These are phyloP conservation scores for Lasioglossum malachurum DNA, from an alignment of 2,888 invertebrate genomes.

Conservation along the genomic window DNA sequence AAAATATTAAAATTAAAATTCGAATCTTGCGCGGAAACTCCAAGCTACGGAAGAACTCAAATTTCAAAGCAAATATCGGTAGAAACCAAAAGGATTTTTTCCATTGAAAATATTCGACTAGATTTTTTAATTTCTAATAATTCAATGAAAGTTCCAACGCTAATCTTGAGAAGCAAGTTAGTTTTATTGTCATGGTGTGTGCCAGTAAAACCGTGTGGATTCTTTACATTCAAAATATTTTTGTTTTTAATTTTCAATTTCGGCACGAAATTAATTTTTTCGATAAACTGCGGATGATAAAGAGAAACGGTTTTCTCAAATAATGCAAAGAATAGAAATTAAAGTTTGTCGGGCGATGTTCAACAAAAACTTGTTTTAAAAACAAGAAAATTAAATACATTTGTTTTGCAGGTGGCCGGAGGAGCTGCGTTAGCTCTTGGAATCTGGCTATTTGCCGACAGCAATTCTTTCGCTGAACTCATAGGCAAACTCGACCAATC, in stretches of 20 bases:
- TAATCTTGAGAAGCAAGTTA: neutral
- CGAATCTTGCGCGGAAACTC: neutral
- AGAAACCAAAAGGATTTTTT: neutral
- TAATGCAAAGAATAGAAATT: neutral
- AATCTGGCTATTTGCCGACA: constrained; percentile 90
- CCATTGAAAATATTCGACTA: neutral
- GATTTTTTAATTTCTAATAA: neutral
- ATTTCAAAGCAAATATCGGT: neutral
- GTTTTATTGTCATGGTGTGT: neutral
- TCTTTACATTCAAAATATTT: too few species aligned
- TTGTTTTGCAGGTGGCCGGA: constrained; percentile 87
- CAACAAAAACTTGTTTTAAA: neutral
- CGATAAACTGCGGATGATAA: too few species aligned
- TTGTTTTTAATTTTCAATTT: neutral
- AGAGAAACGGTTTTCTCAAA: neutral
- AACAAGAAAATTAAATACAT: neutral
- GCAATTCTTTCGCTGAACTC: constrained; percentile 87
- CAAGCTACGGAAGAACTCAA: neutral
- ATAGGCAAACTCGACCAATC: constrained; percentile 76
- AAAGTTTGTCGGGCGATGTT: neutral
- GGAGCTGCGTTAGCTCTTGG: constrained; percentile 88
- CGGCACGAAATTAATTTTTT: neutral
- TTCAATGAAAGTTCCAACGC: neutral
- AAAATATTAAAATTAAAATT: neutral
- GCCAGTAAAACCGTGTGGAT: neutral